Evolutionary conservation across 1,140 invertebrate species (phyloP), one percentile per base, ranked within the genome.

Genomic region (Calephelis virginiensis): DNA sequence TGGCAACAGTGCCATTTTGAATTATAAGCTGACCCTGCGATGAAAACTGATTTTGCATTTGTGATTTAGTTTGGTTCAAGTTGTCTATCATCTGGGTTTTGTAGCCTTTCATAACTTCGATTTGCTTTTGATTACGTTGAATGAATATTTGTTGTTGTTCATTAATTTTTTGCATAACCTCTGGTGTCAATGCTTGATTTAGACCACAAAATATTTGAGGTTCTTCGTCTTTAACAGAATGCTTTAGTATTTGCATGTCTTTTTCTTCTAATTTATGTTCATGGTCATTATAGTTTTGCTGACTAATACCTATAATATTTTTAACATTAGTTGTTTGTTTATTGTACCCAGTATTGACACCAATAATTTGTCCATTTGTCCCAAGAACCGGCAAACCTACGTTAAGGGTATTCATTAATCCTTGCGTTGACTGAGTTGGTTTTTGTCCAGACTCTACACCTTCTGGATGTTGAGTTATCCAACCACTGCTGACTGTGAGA

Each of bases 111-210:
- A 89, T 92, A 6, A 91, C 87, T 73, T 92, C 90, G 66, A 92
- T 92, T 70, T 92, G 91, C 71, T 92, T 92, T 70, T 92, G 90
- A 76, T 92, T 92, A 70, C 91, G 89, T 71, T 92, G 91, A 68
- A 92, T 92, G 63, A 92, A 92, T 66, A 93, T 87, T 74, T 93
- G 93, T 70, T 93, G 93, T 56, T 93, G 93, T 68, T 91, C 83
- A 71, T 93, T 93, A 60, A 93, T 92, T 77, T 93, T 92, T 74
- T 93, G 93, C 81, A 93, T 92, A 10, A 92, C 91, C 75, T 92
- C 91, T 10, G 91, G 91, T 12, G 91, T 91, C n/a, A 92, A 70
- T 6, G 89, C 80, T 71, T 91, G 89, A 65, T 91, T 91, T 8
- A 91, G 70, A 7, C 89, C 89, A 64, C 86, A 89, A 50, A 88